Percentiles rank a stretch among this genome's conserved stretches.
Evolutionary conservation across 2,797 vertebrate species (phyloP).

Genomic region (Fistularia tabacaria): DNA sequence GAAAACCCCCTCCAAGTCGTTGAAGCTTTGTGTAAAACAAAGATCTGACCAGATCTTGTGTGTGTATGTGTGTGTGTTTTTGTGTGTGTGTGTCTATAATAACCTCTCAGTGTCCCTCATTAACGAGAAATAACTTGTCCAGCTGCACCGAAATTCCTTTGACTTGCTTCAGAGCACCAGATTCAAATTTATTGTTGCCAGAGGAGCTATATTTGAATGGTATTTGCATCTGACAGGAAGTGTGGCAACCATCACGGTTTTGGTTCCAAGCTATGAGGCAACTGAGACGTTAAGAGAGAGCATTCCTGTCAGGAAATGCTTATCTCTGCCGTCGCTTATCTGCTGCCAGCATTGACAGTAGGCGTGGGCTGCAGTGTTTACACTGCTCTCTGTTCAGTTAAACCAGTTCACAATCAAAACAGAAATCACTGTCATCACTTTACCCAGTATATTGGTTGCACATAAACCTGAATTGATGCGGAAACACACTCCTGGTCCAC

Average conservation of each 20-base stretch:
- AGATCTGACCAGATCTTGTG: no score
- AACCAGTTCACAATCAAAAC: slow-evolving; percentile 15
- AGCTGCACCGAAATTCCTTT: not conserved
- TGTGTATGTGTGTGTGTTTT: no score
- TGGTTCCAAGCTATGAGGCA: slow-evolving; percentile 23
- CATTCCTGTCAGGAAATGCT: slow-evolving; percentile 44
- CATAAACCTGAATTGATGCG: not conserved
- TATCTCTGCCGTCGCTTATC: slow-evolving; percentile 34
- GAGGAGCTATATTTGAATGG: slow-evolving; percentile 43
- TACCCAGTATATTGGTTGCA: not conserved
- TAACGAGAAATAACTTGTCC: not conserved
- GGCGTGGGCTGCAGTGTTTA: slow-evolving; percentile 17
- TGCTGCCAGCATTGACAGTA: slow-evolving; percentile 16
- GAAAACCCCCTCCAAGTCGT: no score
- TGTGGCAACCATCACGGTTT: not conserved
- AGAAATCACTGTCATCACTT: not conserved
- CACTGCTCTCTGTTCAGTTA: slow-evolving; percentile 19
- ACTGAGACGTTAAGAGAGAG: slow-evolving; percentile 13
- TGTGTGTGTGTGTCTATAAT: no score
- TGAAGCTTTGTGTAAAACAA: no score
- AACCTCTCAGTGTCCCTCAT: no score
- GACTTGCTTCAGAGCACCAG: slow-evolving; percentile 13
- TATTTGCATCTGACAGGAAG: slow-evolving; percentile 42
- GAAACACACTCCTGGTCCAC: not conserved
- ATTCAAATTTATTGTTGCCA: slow-evolving; percentile 21